phyloP scores from a whole-genome alignment of 2,888 invertebrate genomes.

The Cenopis cana region DNA sequence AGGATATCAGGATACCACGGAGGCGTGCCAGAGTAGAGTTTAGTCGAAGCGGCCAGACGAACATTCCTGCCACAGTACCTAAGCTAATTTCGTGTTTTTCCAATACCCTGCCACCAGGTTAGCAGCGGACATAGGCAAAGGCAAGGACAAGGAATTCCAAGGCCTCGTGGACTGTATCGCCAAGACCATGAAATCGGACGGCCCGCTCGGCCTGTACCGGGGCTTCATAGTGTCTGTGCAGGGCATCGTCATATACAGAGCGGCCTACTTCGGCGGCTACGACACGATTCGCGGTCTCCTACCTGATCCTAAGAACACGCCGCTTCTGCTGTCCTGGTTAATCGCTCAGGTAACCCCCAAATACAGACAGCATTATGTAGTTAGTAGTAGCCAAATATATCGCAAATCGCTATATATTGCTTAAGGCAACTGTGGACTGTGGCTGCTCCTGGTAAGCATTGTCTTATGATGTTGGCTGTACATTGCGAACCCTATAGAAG shows the following conservation, averaged over 20 bases:
- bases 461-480: no score
- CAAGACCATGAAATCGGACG: slow-evolving; percentile 94
- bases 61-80: no score
- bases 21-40: no score
- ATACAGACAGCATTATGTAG: background rate
- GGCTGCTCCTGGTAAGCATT: no score
- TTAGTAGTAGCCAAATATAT: no score
- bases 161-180: slow-evolving; percentile 93
- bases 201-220: slow-evolving; percentile 93
- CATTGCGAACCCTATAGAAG: no score
- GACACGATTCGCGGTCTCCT: slow-evolving; percentile 96
- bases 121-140: slow-evolving; percentile 94
- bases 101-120: slow-evolving; percentile 57
- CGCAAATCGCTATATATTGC: no score
- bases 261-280: slow-evolving; percentile 97
- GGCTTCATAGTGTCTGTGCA: slow-evolving; percentile 97
- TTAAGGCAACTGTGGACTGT: no score
- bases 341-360: slow-evolving; percentile 88
- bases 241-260: slow-evolving; percentile 97
- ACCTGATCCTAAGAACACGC: slow-evolving; percentile 95
- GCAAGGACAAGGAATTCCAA: slow-evolving; percentile 85
- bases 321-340: slow-evolving; percentile 94
- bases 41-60: no score
- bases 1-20: no score
- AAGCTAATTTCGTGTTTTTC: background rate